These are phyloP conservation scores for western clawed frog (Xenopus tropicalis) DNA, from an alignment of 2,113 vertebrate genomes.

Conservation along the genomic window DNA sequence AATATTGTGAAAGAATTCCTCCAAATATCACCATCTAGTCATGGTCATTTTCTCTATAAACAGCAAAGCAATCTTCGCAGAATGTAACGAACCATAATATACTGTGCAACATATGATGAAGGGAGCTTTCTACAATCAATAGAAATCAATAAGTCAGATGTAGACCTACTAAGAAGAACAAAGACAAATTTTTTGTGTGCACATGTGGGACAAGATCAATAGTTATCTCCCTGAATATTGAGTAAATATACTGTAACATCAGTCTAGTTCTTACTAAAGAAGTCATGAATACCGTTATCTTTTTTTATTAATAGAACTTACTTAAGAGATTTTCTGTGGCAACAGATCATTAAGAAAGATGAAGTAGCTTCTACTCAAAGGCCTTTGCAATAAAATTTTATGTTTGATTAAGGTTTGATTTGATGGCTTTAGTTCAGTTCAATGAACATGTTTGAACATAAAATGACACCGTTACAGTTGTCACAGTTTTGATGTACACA, in stretches of 20 bases:
- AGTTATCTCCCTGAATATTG: conserved; percentile 31
- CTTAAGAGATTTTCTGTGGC: conserved; percentile 28
- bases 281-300: conserved; percentile 21
- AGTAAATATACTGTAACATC: conserved; percentile 29
- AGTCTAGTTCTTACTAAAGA: conserved; percentile 17
- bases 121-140: conserved; percentile 17
- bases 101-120: conserved; percentile 7
- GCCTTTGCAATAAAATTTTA: conserved; percentile 31
- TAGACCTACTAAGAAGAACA: conserved; percentile 4
- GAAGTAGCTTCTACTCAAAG: conserved; percentile 25
- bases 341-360: conserved; percentile 41
- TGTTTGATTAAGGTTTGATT: conserved; percentile 42
- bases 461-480: conserved; percentile 20
- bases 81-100: conserved; percentile 14
- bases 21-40: too few relatives aligned
- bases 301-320: conserved; percentile 28
- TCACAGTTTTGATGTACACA: conserved; percentile 17
- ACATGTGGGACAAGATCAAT: conserved; percentile 21
- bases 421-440: conserved; percentile 31
- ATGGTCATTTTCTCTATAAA: not conserved
- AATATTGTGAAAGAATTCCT: too few relatives aligned
- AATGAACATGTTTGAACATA: conserved; percentile 28
- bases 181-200: conserved; percentile 1
- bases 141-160: not conserved
- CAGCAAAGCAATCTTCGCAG: not conserved